A percentile compares a stretch with the other conserved stretches of the same genome.
These are phyloP conservation scores for Hirundo rustica DNA, from an alignment of 2,797 vertebrate species.

Conservation along the genomic window DNA sequence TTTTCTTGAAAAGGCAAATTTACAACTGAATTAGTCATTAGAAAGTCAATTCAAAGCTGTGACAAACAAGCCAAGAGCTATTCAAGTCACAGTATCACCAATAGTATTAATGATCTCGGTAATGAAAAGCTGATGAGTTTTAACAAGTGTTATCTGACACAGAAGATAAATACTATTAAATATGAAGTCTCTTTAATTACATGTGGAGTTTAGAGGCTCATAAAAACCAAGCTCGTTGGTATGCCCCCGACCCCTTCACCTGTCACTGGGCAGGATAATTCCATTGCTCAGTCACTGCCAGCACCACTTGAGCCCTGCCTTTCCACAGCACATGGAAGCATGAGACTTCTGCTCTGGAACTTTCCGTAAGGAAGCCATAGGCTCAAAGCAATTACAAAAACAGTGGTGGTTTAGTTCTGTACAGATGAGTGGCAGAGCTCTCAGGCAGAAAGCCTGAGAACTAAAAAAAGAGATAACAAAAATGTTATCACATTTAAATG, in stretches of 20 bases:
- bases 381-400: not conserved
- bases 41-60: slow-evolving; percentile 15
- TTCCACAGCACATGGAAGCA: rapidly evolving
- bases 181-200: slow-evolving; percentile 50
- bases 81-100: slow-evolving; percentile 24
- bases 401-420: not conserved
- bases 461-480: not conserved
- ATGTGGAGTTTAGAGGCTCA: not conserved
- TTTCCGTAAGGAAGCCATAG: not conserved
- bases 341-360: not conserved
- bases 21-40: slow-evolving; percentile 9
- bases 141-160: slow-evolving; percentile 57
- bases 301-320: not conserved
- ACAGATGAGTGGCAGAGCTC: not conserved
- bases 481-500: not conserved
- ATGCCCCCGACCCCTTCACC: not conserved
- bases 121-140: slow-evolving; percentile 58
- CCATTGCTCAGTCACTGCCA: not conserved
- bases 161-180: slow-evolving; percentile 53
- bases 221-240: not conserved
- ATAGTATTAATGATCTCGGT: slow-evolving; percentile 41
- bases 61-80: not conserved
- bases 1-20: slow-evolving; percentile 50
- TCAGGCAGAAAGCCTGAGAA: not conserved
- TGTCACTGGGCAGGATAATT: not conserved